phyloP scores from a whole-genome alignment of 2,797 vertebrate genomes.

The Neopelma chrysocephalum region DNA sequence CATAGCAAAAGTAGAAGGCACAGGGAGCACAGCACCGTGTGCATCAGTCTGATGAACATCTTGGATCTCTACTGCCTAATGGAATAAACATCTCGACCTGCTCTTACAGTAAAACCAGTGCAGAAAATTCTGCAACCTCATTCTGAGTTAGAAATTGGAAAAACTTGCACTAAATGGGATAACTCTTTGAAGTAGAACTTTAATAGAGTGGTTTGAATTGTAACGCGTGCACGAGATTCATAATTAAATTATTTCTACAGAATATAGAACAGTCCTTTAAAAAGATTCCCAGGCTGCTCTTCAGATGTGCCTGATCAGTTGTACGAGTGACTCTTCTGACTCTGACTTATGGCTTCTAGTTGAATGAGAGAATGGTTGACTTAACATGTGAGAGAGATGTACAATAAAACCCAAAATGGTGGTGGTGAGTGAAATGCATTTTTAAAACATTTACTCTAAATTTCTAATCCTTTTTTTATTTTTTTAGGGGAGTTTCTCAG shows the following conservation, averaged over 20 bases:
- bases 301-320: background rate
- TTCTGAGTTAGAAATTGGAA: background rate
- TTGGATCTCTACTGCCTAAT: background rate
- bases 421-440: background rate
- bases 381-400: background rate
- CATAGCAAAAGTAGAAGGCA: background rate
- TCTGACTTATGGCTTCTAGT: background rate
- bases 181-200: background rate
- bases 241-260: background rate
- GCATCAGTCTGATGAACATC: background rate
- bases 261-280: background rate
- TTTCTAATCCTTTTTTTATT: background rate
- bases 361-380: background rate
- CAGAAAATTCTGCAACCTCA: background rate
- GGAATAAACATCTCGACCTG: background rate
- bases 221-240: background rate
- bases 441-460: background rate
- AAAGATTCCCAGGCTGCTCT: background rate
- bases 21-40: background rate
- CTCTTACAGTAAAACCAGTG: background rate
- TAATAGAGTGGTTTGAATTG: background rate
- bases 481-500: constrained; percentile 87
- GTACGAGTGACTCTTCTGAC: background rate
- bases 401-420: background rate
- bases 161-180: background rate